These are phyloP conservation scores for Drosophila sechellia DNA, from an alignment of 1,140 invertebrate genomes.

Conservation along the genomic window DNA sequence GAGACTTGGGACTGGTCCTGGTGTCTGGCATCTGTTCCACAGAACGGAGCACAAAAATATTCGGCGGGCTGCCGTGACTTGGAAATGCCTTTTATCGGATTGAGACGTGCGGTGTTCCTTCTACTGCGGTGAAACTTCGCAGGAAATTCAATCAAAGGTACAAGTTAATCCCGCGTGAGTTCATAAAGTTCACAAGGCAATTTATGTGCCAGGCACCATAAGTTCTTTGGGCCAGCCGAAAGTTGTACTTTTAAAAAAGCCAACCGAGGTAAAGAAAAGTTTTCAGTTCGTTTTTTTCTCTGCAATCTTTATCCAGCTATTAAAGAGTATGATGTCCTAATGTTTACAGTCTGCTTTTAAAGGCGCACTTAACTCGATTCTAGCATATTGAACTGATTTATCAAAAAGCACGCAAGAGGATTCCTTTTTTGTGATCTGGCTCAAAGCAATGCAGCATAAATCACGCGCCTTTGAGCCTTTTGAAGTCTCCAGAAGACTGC, in stretches of 20 bases:
- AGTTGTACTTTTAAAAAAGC: slow-evolving; percentile 23
- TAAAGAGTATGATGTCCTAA: not conserved
- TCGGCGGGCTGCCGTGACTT: slow-evolving; percentile 31
- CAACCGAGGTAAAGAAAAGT: slow-evolving; percentile 22
- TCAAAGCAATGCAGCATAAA: slow-evolving; percentile 50
- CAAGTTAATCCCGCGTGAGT: slow-evolving; percentile 83
- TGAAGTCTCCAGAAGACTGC: slow-evolving; percentile 40
- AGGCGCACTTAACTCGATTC: slow-evolving; percentile 7
- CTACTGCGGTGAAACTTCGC: slow-evolving; percentile 45
- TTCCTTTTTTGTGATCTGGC: slow-evolving; percentile 24
- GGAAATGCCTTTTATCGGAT: slow-evolving; percentile 69
- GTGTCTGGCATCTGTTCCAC: slow-evolving; percentile 71
- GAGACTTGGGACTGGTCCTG: slow-evolving; percentile 12
- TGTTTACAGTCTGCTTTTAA: not conserved
- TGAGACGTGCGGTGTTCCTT: slow-evolving; percentile 40
- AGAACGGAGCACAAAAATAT: slow-evolving; percentile 37
- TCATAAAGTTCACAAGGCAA: slow-evolving; percentile 81
- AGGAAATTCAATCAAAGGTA: slow-evolving; percentile 83
- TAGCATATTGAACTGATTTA: slow-evolving; percentile 69
- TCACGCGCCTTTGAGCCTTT: slow-evolving; percentile 75
- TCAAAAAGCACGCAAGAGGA: slow-evolving; percentile 53
- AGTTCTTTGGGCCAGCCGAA: slow-evolving; percentile 24
- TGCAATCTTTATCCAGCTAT: not conserved
- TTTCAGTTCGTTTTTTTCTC: slow-evolving; percentile 22
- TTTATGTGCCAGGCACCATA: slow-evolving; percentile 65